Conservation (phyloP, 2,113 vertebrate species). For the Pedetes capensis region DNA sequence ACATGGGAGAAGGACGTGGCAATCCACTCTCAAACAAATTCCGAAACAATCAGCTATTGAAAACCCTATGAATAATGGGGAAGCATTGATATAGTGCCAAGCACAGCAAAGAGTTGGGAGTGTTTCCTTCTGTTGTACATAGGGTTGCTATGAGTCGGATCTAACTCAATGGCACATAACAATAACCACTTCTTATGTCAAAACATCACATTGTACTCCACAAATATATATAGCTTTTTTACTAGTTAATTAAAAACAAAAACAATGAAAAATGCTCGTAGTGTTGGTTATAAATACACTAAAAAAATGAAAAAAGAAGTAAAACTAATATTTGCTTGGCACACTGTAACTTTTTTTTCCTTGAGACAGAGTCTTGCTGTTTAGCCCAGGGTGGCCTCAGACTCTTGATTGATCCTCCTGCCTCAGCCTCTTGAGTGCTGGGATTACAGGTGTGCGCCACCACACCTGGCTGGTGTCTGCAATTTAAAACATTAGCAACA, state of each 20-base stretch:
- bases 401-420: not conserved
- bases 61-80: too few relatives aligned
- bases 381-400: not conserved
- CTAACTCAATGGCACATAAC: too few relatives aligned
- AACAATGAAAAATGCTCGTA: too few relatives aligned
- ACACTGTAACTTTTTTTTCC: not conserved
- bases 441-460: not conserved
- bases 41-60: too few relatives aligned
- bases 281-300: not conserved
- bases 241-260: not conserved
- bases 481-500: not conserved
- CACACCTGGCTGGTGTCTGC: not conserved
- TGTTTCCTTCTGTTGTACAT: too few relatives aligned
- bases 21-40: too few relatives aligned
- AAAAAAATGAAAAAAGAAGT: not conserved
- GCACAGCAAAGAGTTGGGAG: too few relatives aligned
- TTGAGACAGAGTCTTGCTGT: not conserved
- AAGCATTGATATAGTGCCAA: too few relatives aligned
- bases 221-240: not conserved
- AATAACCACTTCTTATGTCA: too few relatives aligned
- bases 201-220: not conserved
- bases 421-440: not conserved
- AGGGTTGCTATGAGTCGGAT: too few relatives aligned
- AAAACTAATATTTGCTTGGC: not conserved
- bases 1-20: too few relatives aligned